Conservation (phyloP, 2,888 invertebrate species). For the Hirtodrosophila histrioides region DNA sequence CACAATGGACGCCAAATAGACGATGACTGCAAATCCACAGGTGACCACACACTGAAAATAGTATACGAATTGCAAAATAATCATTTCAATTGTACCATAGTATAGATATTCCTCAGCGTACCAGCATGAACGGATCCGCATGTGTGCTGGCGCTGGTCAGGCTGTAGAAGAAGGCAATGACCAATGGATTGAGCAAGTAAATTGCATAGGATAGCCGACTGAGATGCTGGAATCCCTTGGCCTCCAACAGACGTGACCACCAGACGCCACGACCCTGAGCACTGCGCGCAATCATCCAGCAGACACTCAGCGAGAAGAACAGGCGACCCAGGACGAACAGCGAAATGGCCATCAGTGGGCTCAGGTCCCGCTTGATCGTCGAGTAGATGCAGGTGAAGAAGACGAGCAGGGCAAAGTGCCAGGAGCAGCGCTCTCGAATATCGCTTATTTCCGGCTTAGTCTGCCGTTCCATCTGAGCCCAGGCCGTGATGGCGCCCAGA, state of each 20-base stretch:
- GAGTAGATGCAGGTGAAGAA: conserved; percentile 83
- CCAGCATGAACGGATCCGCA: conserved; percentile 84
- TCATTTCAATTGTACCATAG: not conserved
- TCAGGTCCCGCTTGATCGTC: conserved; percentile 83
- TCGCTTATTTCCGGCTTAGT: conserved; percentile 65
- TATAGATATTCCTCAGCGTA: conserved; percentile 42
- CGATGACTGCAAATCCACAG: conserved; percentile 81
- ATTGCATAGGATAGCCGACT: conserved; percentile 87
- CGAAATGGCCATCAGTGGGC: conserved; percentile 84
- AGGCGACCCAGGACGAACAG: conserved; percentile 85
- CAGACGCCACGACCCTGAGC: conserved; percentile 85
- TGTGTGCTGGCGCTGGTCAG: conserved; percentile 82
- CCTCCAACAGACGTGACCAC: conserved; percentile 83
- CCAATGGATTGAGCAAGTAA: conserved; percentile 86
- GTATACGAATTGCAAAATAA: not conserved
- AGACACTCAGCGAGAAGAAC: conserved; percentile 86
- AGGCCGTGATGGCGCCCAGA: conserved; percentile 85
- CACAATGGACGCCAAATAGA: conserved; percentile 80
- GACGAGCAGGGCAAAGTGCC: conserved; percentile 80
- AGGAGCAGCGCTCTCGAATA: conserved; percentile 74
- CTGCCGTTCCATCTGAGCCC: conserved; percentile 81
- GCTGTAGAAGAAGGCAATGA: conserved; percentile 85
- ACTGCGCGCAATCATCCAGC: conserved; percentile 86
- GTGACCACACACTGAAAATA: conserved; percentile 76
- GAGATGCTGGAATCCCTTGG: conserved; percentile 83